phyloP scores from a whole-genome alignment of 2,797 vertebrate genomes.

The Xenentodon cancila region DNA sequence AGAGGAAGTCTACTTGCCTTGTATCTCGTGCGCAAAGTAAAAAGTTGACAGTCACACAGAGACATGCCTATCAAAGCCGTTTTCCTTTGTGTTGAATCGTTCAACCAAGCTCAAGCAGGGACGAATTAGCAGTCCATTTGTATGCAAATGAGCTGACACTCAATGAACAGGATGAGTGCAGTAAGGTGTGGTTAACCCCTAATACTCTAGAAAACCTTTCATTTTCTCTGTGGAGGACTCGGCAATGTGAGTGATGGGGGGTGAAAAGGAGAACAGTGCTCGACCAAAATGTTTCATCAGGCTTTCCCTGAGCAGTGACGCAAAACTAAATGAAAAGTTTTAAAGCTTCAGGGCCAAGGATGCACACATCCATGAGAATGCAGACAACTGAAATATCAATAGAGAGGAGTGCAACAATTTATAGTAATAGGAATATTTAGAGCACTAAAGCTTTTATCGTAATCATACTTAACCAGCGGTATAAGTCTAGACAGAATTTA shows the following conservation, averaged over 20 bases:
- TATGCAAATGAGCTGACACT: slow-evolving; percentile 82
- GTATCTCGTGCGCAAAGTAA: not conserved
- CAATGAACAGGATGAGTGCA: slow-evolving; percentile 58
- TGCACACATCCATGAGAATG: no score
- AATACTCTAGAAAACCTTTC: slow-evolving; percentile 49
- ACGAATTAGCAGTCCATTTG: slow-evolving; percentile 79
- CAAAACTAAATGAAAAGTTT: not conserved
- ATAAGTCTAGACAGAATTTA: no score
- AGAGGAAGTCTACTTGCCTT: no score
- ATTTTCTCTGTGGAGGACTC: slow-evolving; percentile 6
- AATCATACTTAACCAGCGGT: no score
- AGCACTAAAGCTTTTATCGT: no score
- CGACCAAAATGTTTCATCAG: not conserved
- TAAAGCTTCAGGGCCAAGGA: not conserved
- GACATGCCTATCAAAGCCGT: slow-evolving; percentile 19
- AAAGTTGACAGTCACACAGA: slow-evolving; percentile 22
- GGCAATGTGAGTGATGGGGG: slow-evolving; percentile 38
- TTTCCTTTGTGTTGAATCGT: slow-evolving; percentile 45
- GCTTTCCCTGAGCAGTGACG: not conserved
- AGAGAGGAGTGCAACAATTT: no score
- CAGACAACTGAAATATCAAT: no score
- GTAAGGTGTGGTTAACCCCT: slow-evolving; percentile 65
- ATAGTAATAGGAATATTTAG: no score
- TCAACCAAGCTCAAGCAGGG: slow-evolving; percentile 40
- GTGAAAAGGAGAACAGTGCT: slow-evolving; percentile 24